Evolutionary conservation across 2,797 vertebrate genomes (phyloP).

Genomic region (Lepidocolaptes lacrymiger): DNA sequence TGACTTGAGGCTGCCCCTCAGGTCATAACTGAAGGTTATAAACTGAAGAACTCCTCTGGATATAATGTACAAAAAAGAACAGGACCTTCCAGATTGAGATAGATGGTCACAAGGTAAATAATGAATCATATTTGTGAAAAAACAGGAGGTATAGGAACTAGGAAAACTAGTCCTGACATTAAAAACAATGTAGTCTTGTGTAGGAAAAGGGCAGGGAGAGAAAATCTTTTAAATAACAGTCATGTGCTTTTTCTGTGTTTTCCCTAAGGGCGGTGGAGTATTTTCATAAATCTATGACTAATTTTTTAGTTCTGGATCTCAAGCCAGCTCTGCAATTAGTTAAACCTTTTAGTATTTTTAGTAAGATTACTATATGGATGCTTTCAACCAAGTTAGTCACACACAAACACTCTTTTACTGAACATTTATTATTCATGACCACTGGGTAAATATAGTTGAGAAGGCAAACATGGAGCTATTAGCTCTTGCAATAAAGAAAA

Average conservation of each 20-base stretch:
- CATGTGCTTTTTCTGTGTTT: conserved; percentile 28
- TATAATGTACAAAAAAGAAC: not conserved
- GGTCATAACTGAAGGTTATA: not conserved
- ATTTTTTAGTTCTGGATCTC: not conserved
- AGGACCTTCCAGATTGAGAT: not conserved
- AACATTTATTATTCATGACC: not conserved
- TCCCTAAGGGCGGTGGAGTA: not conserved
- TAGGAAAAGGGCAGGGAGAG: not conserved
- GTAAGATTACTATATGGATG: not conserved
- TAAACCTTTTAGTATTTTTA: conserved; percentile 20
- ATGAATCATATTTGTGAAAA: not conserved
- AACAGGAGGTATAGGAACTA: not conserved
- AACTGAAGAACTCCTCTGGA: not conserved
- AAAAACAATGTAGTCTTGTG: not conserved
- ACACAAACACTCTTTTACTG: not conserved
- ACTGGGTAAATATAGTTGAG: not conserved
- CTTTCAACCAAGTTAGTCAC: not conserved
- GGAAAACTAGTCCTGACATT: not conserved
- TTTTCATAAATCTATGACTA: conserved; percentile 33
- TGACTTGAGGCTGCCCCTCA: not conserved
- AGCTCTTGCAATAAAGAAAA: not conserved
- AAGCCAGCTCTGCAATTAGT: conserved; percentile 8
- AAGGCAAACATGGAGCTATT: not conserved
- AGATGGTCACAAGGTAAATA: not conserved
- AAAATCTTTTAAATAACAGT: not conserved